A percentile compares a stretch with the other conserved stretches of the same genome.
These are phyloP conservation scores for Halichoerus grypus DNA, from an alignment of 2,113 vertebrate genomes.

Conservation along the genomic window DNA sequence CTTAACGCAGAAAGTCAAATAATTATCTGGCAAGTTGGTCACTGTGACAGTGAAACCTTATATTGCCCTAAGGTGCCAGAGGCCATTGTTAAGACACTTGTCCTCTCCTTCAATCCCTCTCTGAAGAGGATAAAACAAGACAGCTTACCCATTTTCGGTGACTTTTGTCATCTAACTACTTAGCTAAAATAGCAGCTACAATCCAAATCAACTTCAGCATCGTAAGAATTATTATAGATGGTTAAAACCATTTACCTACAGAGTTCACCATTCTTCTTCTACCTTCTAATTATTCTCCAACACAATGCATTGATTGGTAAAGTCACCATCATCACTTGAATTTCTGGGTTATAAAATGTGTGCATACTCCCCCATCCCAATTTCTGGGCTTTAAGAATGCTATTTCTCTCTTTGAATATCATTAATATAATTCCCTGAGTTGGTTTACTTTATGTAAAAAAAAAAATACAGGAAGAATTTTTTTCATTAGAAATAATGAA, in stretches of 20 bases:
- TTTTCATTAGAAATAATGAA: conserved; percentile 11
- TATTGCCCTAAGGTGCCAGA: not conserved
- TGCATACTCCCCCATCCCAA: not conserved
- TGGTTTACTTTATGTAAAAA: conserved; percentile 29
- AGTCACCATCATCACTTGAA: conserved; percentile 38
- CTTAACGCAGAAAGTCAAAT: not conserved
- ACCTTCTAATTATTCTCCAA: not conserved
- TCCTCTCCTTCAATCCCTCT: conserved; percentile 5
- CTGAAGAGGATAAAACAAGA: conserved; percentile 41
- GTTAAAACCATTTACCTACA: conserved; percentile 21
- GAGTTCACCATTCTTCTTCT: not conserved
- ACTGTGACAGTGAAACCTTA: not conserved
- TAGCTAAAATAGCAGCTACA: not conserved
- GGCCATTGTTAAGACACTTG: not conserved
- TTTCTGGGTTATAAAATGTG: conserved; percentile 36
- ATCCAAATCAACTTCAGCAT: not conserved
- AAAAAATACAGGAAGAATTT: too few relatives aligned
- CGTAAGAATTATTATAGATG: not conserved
- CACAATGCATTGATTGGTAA: not conserved
- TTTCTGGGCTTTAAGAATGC: conserved; percentile 34
- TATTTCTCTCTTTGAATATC: conserved; percentile 23
- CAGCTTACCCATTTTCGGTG: not conserved
- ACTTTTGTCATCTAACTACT: not conserved
- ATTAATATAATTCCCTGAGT: not conserved
- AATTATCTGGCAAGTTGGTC: not conserved